phyloP scores from a whole-genome alignment of 2,888 invertebrate species.

The Panopea generosa region DNA sequence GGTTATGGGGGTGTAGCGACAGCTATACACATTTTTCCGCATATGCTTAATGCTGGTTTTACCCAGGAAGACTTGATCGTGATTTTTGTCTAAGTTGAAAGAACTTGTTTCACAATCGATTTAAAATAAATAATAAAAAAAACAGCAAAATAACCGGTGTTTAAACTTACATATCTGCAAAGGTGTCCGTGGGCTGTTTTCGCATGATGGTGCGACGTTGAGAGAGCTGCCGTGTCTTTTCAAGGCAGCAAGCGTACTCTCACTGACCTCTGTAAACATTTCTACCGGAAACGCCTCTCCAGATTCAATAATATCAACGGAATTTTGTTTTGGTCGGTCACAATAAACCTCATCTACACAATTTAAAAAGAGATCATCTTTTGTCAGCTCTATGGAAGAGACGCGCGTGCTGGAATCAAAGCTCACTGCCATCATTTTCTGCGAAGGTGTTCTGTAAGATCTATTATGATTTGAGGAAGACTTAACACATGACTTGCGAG shows the following conservation, averaged over 20 bases:
- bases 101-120: too few relatives aligned
- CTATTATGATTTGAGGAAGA: background rate
- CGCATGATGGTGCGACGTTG: conserved; percentile 55
- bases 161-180: too few relatives aligned
- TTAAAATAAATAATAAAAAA: too few relatives aligned
- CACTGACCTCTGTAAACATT: conserved; percentile 62
- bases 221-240: conserved; percentile 62
- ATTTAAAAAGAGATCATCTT: conserved; percentile 41
- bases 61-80: too few relatives aligned
- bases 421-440: conserved; percentile 52
- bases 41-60: too few relatives aligned
- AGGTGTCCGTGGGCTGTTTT: conserved; percentile 47
- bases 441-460: conserved; percentile 24
- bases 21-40: too few relatives aligned
- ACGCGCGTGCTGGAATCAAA: conserved; percentile 48
- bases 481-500: background rate
- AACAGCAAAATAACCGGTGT: too few relatives aligned
- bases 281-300: conserved; percentile 55
- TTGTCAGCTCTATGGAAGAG: conserved; percentile 53
- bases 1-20: too few relatives aligned
- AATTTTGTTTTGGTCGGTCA: background rate
- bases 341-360: conserved; percentile 14
- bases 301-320: conserved; percentile 10
- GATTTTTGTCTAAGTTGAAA: too few relatives aligned
- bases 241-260: conserved; percentile 55